phyloP scores from a whole-genome alignment of 2,888 invertebrate species.

The Metopia argyrocephala region DNA sequence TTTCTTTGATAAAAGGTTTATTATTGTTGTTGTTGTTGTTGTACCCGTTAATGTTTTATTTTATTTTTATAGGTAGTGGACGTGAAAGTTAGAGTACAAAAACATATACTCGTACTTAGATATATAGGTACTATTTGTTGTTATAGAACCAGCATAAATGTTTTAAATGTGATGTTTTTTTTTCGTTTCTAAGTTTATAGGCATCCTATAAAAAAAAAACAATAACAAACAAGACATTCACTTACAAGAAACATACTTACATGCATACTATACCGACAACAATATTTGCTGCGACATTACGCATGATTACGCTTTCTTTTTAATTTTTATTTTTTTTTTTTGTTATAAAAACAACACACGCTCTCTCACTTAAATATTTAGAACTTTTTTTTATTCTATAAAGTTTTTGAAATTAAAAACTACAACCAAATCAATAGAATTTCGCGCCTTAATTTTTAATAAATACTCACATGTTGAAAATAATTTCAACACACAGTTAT shows the following conservation, averaged over 20 bases:
- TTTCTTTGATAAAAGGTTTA: background rate
- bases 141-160: conserved; percentile 22
- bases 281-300: conserved; percentile 47
- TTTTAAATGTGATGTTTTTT: conserved; percentile 19
- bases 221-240: background rate
- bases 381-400: too few relatives aligned
- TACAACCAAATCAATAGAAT: conserved; percentile 30
- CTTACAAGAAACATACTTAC: too few relatives aligned
- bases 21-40: conserved; percentile 3
- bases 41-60: too few relatives aligned
- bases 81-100: conserved; percentile 42
- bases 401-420: too few relatives aligned
- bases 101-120: background rate
- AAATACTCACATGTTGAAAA: conserved; percentile 46
- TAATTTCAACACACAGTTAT: conserved; percentile 9
- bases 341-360: background rate
- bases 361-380: background rate
- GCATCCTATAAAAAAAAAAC: conserved; percentile 14
- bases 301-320: conserved; percentile 55
- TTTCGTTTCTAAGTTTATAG: background rate
- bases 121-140: conserved; percentile 9
- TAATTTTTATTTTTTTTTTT: conserved; percentile 2
- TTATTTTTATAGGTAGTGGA: conserved; percentile 52
- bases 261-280: background rate
- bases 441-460: conserved; percentile 60